phyloP scores from a whole-genome alignment of 1,140 invertebrate species.

The Teleogryllus occipitalis region DNA sequence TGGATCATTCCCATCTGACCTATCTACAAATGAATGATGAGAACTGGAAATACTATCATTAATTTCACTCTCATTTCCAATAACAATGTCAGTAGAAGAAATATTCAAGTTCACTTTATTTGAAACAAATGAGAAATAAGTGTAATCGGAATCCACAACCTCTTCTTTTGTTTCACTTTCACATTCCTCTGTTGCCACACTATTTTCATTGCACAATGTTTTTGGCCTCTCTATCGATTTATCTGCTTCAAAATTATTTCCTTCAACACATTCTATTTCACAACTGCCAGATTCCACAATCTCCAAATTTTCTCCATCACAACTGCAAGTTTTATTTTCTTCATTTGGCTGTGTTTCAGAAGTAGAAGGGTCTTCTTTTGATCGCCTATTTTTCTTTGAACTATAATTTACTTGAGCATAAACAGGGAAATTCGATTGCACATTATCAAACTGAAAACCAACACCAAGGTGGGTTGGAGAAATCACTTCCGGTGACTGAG shows the following conservation, averaged over 20 bases:
- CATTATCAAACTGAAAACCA: background rate
- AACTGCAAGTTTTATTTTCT: background rate
- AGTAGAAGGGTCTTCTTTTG: background rate
- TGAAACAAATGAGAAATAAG: slow-evolving; percentile 7
- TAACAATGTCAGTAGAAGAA: background rate
- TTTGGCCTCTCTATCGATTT: background rate
- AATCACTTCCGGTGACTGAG: background rate
- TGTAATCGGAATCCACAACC: background rate
- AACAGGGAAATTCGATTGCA: slow-evolving; percentile 17
- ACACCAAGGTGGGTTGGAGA: background rate
- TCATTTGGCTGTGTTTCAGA: background rate
- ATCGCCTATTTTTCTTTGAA: slow-evolving; percentile 20
- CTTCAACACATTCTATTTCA: background rate
- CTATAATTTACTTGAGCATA: slow-evolving; percentile 22
- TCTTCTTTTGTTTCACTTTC: background rate
- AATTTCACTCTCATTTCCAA: background rate
- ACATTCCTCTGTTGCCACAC: background rate
- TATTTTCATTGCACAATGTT: background rate
- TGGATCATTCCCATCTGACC: background rate
- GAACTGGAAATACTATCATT: background rate
- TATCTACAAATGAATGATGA: background rate
- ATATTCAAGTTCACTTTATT: background rate
- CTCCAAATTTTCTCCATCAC: background rate
- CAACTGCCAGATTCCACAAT: background rate
- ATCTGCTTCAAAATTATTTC: too few relatives aligned